phyloP scores from a whole-genome alignment of 2,113 vertebrate genomes.

The Cynopterus brachyotis region DNA sequence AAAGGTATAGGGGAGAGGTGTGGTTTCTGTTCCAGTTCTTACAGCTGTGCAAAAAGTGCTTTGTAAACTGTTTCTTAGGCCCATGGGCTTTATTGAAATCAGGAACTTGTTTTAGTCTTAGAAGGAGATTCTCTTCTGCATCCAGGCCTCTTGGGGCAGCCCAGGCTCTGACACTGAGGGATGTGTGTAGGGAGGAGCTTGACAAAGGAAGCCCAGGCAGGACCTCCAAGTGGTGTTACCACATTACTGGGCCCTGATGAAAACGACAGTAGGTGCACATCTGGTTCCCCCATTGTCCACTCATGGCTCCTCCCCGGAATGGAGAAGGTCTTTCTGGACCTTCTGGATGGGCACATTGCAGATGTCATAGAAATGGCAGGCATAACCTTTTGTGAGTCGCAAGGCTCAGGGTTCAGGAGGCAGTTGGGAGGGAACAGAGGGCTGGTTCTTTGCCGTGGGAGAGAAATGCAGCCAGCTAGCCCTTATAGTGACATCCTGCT shows the following conservation, averaged over 20 bases:
- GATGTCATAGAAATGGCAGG: constrained; percentile 95
- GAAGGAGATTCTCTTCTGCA: background rate
- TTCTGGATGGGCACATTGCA: constrained; percentile 89
- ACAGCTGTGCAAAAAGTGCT: background rate
- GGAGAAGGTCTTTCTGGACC: background rate
- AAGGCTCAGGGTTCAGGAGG: constrained; percentile 28
- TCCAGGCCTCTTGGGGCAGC: background rate
- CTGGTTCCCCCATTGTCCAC: background rate
- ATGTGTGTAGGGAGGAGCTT: background rate
- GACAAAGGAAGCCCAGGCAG: background rate
- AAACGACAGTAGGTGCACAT: background rate
- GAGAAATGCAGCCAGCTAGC: background rate
- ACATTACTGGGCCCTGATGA: background rate
- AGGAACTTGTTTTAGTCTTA: background rate
- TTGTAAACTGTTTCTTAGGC: background rate
- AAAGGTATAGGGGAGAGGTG: background rate
- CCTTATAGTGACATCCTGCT: background rate
- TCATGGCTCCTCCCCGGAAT: background rate
- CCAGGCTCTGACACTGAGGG: background rate
- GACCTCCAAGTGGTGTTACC: background rate
- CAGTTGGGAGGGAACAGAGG: background rate
- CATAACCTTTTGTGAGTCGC: constrained; percentile 90
- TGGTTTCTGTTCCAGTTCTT: background rate
- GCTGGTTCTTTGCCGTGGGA: background rate
- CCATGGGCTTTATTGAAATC: background rate